Evolutionary conservation across 1,140 invertebrate genomes (phyloP), one percentile per base, ranked within the genome.

Genomic region (Hermetia illucens): DNA sequence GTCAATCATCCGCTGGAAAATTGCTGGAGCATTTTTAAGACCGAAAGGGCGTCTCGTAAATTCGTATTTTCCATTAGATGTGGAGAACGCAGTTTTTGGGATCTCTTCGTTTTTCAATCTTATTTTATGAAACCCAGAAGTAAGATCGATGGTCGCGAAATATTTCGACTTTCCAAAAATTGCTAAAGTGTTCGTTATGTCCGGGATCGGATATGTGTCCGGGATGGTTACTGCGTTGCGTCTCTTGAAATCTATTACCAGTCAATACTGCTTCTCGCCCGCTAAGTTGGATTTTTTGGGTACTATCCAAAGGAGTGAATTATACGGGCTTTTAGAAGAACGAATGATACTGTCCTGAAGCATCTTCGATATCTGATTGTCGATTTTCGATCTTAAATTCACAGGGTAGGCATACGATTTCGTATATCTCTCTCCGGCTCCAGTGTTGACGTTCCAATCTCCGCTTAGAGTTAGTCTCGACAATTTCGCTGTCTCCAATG

Each of bases 191-290:
- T 64, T 51, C 16, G 57, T 53, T 29, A 71, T 53, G 12, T 55
- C 47, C 5, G 64, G 64, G 13, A 72, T 40, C 9, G 71, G 69
- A 45, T 60, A 73, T 29, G 43, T 44, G 46, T 72, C 67, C 13
- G 44, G 49, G 24, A 57, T 45, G 9, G 55, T 58, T 16, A 47
- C 44, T 30, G 55, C 48, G 44, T 65, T 64, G 24, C 62, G 27
- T 43, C 55, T 55, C 22, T 36, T 52, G 32, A 46, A 64, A 44
- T 59, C 61, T 5, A 61, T 45, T 8, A 58, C 51, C 8, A 63
- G 29, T 30, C 58, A 36, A 39, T 40, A 45, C 38, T 34, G n/a
- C n/a, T 18, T 45, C 33, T 22, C 43, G 44, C 51, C 60, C 58
- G 58, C 58, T 61, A 61, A 58, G 62, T 60, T 61, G 62, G 61